phyloP scores from a whole-genome alignment of 2,113 vertebrate species.

The Platichthys stellatus region DNA sequence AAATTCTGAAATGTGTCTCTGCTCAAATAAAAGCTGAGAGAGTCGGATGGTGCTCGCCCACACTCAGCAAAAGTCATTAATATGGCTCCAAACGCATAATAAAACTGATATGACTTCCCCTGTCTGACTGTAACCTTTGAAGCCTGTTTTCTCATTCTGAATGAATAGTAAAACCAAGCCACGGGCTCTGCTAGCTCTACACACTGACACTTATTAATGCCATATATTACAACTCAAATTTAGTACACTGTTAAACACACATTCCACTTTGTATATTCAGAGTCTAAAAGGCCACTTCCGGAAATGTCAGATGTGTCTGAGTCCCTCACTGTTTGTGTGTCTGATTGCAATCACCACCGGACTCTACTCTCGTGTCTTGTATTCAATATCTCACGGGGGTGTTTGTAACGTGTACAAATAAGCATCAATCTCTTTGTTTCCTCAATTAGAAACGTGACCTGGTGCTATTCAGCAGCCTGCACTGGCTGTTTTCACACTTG shows the following conservation, averaged over 20 bases:
- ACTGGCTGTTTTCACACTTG: background rate
- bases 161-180: constrained; percentile 36
- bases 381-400: constrained; percentile 21
- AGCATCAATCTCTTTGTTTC: constrained; percentile 32
- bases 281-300: constrained; percentile 45
- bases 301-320: constrained; percentile 56
- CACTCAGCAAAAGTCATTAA: constrained; percentile 28
- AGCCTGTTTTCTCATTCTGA: constrained; percentile 51
- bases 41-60: background rate
- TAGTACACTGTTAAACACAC: constrained; percentile 49
- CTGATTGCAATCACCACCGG: constrained; percentile 18
- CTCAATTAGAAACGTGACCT: constrained; percentile 29
- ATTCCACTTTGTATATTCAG: constrained; percentile 48
- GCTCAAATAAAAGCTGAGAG: background rate
- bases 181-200: constrained; percentile 50
- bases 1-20: background rate
- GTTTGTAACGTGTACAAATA: constrained; percentile 37
- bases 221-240: constrained; percentile 38
- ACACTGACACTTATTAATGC: constrained; percentile 62
- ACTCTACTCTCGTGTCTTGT: constrained; percentile 8
- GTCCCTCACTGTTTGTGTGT: constrained; percentile 21
- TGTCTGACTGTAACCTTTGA: constrained; percentile 63
- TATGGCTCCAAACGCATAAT: constrained; percentile 18
- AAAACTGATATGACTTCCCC: constrained; percentile 12
- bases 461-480: constrained; percentile 25